Percentiles rank a stretch among this genome's conserved stretches.
Conservation (phyloP, 1,140 invertebrate genomes). For the Nylanderia fulva region DNA sequence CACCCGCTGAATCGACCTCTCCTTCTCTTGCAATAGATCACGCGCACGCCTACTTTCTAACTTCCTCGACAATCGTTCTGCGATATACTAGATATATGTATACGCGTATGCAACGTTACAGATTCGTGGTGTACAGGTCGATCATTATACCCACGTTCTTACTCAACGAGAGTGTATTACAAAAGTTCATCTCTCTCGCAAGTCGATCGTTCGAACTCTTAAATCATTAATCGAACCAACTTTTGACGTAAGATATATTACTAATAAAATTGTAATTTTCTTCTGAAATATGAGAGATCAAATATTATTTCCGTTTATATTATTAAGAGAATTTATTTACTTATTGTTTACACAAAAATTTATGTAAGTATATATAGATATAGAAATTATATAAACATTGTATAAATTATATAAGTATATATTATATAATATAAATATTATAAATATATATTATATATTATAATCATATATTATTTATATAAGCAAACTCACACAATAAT, state of each 20-base stretch:
- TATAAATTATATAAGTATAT: no score
- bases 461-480: no score
- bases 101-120: constrained; percentile 28
- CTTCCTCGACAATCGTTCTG: constrained; percentile 78
- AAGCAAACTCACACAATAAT: not conserved
- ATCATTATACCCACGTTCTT: constrained; percentile 50
- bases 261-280: not conserved
- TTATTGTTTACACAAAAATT: not conserved
- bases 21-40: constrained; percentile 74
- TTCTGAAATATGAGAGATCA: not conserved
- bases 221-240: not conserved
- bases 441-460: no score
- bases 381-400: no score
- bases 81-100: constrained; percentile 64
- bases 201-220: not conserved
- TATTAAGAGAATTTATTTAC: not conserved
- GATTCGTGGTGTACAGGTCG: constrained; percentile 37
- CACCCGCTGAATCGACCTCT: constrained; percentile 76
- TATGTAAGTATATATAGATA: no score
- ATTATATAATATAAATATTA: no score
- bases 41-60: constrained; percentile 81
- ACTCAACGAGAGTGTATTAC: constrained; percentile 39
- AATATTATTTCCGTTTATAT: not conserved
- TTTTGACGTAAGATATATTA: not conserved
- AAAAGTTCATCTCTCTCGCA: constrained; percentile 28